These are phyloP conservation scores for Anticlea derivata DNA, from an alignment of 2,888 invertebrate genomes.

Conservation along the genomic window DNA sequence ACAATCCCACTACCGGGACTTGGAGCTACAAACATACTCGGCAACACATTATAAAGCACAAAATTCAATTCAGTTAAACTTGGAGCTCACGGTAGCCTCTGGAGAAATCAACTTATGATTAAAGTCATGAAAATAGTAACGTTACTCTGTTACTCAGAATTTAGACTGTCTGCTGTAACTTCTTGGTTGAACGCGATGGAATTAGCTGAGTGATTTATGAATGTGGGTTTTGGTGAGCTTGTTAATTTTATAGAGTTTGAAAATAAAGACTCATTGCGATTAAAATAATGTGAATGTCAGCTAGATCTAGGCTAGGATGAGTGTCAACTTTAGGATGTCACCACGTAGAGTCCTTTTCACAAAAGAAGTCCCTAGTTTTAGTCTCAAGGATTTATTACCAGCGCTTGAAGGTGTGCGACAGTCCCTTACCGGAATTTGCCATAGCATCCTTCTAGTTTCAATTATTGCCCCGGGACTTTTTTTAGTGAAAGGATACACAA, in stretches of 20 bases:
- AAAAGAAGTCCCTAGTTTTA: too few relatives aligned
- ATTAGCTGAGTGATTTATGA: neutral
- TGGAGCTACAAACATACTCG: neutral
- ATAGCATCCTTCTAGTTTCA: too few relatives aligned
- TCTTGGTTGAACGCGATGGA: neutral
- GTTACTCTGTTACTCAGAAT: neutral
- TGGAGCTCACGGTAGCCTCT: slow-evolving; percentile 2
- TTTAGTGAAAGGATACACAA: too few relatives aligned
- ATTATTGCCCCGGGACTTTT: too few relatives aligned
- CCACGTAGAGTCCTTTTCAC: too few relatives aligned
- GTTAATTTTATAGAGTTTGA: neutral
- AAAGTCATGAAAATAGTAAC: slow-evolving; percentile 21
- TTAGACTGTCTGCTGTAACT: neutral
- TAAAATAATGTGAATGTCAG: too few relatives aligned
- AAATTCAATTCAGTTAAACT: slow-evolving; percentile 13
- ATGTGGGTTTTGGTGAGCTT: neutral
- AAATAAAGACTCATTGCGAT: too few relatives aligned
- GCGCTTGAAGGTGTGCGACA: too few relatives aligned
- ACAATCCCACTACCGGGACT: neutral
- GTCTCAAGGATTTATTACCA: too few relatives aligned
- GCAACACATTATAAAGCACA: slow-evolving; percentile 3
- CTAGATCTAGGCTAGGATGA: too few relatives aligned
- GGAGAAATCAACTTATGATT: slow-evolving; percentile 19
- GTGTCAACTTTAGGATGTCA: too few relatives aligned
- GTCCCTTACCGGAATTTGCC: too few relatives aligned